Percentiles rank a stretch among this genome's conserved stretches.
These are phyloP conservation scores for Cataglyphis hispanica DNA, from an alignment of 1,140 invertebrate genomes.

Conservation along the genomic window DNA sequence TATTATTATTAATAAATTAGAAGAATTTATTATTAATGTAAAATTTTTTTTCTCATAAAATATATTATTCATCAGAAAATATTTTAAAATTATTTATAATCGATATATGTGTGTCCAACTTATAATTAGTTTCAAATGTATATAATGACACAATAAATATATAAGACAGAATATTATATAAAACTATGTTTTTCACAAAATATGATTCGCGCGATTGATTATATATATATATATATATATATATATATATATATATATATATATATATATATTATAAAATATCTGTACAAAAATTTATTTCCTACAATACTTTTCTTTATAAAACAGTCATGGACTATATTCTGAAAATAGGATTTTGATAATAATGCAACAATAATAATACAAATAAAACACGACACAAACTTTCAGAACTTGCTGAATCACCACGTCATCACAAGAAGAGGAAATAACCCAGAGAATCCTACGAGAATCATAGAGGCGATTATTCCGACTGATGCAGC, in stretches of 20 bases:
- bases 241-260: too few species aligned
- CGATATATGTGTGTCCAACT: neutral
- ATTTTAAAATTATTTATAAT: conserved; percentile 5
- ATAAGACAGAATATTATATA: neutral
- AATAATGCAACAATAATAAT: conserved; percentile 4
- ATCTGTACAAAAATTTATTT: conserved; percentile 25
- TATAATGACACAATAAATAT: neutral
- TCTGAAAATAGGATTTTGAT: neutral
- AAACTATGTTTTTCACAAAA: neutral
- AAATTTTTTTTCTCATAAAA: neutral
- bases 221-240: too few species aligned
- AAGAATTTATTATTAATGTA: neutral
- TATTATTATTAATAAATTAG: neutral
- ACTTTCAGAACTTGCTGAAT: neutral
- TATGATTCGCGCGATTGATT: neutral
- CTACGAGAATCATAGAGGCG: conserved; percentile 23
- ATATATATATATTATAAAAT: conserved; percentile 30
- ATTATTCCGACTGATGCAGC: neutral
- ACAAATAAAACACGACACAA: conserved; percentile 3
- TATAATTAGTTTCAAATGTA: conserved; percentile 9
- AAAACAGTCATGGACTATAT: conserved; percentile 8
- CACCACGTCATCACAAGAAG: neutral
- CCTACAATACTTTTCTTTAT: conserved; percentile 1
- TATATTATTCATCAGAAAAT: neutral
- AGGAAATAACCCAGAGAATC: conserved; percentile 10